Base-by-base conservation (phyloP, 2,113 vertebrate genomes). In the Isurus oxyrinchus region DNA sequence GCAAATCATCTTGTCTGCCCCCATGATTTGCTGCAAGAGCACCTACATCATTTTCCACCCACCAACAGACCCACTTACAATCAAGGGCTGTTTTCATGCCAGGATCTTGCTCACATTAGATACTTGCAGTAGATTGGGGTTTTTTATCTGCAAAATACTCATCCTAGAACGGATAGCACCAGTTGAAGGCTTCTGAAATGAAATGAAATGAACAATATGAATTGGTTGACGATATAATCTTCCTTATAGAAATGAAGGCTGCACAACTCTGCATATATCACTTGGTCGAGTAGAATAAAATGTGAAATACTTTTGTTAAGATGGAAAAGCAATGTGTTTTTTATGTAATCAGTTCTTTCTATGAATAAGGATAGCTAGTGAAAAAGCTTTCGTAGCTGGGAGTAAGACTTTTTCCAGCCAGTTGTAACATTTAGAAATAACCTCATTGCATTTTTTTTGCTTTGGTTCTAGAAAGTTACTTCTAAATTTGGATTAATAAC, bases 161-260 rank as follows among this genome's bases (percentile, higher is more conserved):
- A 57, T 61, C 14, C 88, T 59, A n/a, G 31, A 61, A 93, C 7
- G 61, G 88, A 93, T 93, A n/a, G 57, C 88, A n/a, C 25, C 0
- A 11, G 14, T 59, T 93, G 88, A 93, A 93, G 10, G 88, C 88
- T 59, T 93, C 81, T 93, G 88, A 93, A 93, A 93, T 57, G 88
- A 93, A 93, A 93, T 57, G 88, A 61, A 93, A 93, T 19, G 87
- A 93, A n/a, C 53, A 93, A 93, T 35, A 61, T 93, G 55, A 61
- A 61, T 16, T 61, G 57, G 13, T 93, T 59, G 57, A 61, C 35
- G 57, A 21, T 59, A 35, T n/a, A 16, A 93, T 93, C 59, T 93
- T 93, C 13, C 88, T n/a, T 57, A 93, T 61, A n/a, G 55, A 93
- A n/a, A 93, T n/a, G 61, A 93, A 93, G 55, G 88, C 27, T 93